These are phyloP conservation scores for Falco concolor DNA, from an alignment of 2,797 vertebrate species.

Conservation along the genomic window DNA sequence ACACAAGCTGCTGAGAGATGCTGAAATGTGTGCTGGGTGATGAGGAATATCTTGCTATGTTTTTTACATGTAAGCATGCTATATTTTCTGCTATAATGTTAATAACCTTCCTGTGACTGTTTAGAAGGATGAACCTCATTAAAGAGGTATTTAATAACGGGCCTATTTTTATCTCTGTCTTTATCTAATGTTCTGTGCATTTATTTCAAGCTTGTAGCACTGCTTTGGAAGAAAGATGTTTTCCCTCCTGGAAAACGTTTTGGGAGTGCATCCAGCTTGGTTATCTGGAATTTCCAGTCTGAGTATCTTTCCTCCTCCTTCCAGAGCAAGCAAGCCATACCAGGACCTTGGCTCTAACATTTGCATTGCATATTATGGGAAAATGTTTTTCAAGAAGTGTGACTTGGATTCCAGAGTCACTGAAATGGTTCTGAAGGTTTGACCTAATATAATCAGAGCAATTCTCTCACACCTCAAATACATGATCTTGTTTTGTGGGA, in stretches of 20 bases:
- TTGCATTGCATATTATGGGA: not conserved
- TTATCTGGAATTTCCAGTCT: not conserved
- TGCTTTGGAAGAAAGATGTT: constrained; percentile 32
- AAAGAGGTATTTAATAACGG: constrained; percentile 53
- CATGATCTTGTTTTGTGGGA: not conserved
- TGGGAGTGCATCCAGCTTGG: not conserved
- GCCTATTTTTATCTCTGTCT: constrained; percentile 56
- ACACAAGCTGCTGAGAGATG: not conserved
- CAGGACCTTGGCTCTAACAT: not conserved
- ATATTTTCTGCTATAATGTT: constrained; percentile 13
- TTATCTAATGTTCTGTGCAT: constrained; percentile 28
- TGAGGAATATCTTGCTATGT: not conserved
- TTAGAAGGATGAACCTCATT: constrained; percentile 58
- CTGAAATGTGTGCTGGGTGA: not conserved
- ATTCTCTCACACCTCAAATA: not conserved
- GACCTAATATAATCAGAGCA: not conserved
- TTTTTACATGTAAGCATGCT: not conserved
- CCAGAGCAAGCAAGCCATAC: not conserved
- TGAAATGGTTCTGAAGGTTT: not conserved
- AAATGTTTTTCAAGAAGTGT: not conserved
- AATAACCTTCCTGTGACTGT: constrained; percentile 17
- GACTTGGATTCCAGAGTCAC: not conserved
- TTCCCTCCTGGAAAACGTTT: not conserved
- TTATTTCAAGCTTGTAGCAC: constrained; percentile 41
- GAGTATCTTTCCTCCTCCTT: not conserved